Evolutionary conservation across 2,888 invertebrate species (phyloP), one percentile per base, ranked within the genome.

Genomic region (Parnassius orleans): DNA sequence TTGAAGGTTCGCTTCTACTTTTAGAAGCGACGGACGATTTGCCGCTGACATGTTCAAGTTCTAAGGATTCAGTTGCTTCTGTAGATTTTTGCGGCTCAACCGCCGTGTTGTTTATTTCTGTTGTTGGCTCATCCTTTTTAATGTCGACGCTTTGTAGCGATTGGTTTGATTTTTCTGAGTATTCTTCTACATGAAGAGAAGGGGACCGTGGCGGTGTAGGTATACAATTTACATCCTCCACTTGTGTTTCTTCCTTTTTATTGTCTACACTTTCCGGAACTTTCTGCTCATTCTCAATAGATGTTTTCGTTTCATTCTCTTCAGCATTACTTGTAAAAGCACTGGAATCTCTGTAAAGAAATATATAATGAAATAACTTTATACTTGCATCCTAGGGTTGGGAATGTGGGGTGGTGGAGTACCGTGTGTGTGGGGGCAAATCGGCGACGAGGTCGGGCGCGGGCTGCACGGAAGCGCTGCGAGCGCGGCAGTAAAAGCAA

Each of bases 371-470:
- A 41, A 43, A 11, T 54, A 55, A 24, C 42, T 33, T 7, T 12
- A 41, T 33, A 15, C 15, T 47, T 60, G 44, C 2, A 12, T 7
- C 46, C 1, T n/a, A 46, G 11, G 12, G 46, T 46, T 46, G 62
- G 60, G 53, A 60, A 62, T 48, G 33, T 54, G 57, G 56, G 61
- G 50, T 59, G 24, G 55, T 55, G 63, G 63, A 69, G 80, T 90
- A 89, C 90, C 90, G 84, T 73, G 87, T 81, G 78, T 82, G 85
- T 61, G 79, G 71, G 65, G 90, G 89, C 65, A 88, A 80, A 78
- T 87, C 87, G 70, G 85, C 87, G 71, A 88, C 90, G 75, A 89
- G 83, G 82, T 89, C 89, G 74, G 82, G 87, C 65, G 78, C 70
- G 68, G 78, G 72, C 65, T 71, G 72, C 67, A 74, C 77, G 52